Evolutionary conservation across 2,888 invertebrate genomes (phyloP).

Genomic region (Hymenopus coronatus): DNA sequence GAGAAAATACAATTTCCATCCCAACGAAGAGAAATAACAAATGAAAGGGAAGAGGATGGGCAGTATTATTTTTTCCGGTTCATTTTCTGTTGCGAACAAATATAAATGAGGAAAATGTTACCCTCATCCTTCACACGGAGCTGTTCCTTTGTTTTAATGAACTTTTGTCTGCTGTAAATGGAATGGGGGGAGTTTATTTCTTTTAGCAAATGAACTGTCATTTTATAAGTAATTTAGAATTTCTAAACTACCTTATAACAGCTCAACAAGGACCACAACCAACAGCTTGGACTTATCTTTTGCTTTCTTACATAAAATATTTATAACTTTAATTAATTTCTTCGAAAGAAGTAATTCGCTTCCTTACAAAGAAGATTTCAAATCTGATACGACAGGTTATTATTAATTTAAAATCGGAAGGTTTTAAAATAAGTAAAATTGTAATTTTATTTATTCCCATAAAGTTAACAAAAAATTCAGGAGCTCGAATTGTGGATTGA

Average conservation of each 20-base stretch:
- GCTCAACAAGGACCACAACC: background rate
- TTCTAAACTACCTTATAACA: background rate
- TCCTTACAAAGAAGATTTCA: too few species aligned
- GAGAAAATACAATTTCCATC: conserved; percentile 13
- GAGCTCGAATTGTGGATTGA: too few species aligned
- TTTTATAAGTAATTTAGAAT: conserved; percentile 4
- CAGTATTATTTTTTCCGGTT: conserved; percentile 6
- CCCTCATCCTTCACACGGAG: background rate
- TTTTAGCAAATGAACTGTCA: background rate
- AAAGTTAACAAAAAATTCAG: too few species aligned
- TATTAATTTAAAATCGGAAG: too few species aligned
- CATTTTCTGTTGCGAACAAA: background rate
- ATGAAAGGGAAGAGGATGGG: background rate
- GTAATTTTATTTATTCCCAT: too few species aligned
- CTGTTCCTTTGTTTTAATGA: background rate
- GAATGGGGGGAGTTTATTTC: background rate
- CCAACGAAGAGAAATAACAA: background rate
- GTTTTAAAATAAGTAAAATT: too few species aligned
- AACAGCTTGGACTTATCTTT: background rate
- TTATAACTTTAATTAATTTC: background rate
- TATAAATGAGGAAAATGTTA: background rate
- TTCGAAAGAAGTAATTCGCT: background rate
- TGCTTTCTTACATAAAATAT: background rate
- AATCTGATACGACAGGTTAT: too few species aligned
- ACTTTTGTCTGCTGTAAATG: conserved; percentile 1